Conservation (phyloP, 1,140 invertebrate species). For the Spodoptera litura region DNA sequence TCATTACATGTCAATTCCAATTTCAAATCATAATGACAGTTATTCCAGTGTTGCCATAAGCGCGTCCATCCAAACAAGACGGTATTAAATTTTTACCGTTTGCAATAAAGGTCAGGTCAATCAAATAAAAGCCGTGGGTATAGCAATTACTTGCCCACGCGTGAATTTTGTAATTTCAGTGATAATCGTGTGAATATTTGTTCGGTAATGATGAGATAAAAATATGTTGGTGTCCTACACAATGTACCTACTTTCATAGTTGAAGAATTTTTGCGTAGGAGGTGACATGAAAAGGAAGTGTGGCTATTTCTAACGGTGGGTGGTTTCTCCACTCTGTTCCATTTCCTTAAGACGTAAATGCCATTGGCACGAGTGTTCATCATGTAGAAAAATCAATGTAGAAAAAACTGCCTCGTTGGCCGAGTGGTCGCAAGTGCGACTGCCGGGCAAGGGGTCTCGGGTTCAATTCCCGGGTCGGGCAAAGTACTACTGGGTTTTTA, state of each 20-base stretch:
- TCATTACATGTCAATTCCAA: conserved; percentile 20
- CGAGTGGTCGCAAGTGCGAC: too few species aligned
- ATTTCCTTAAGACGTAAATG: too few species aligned
- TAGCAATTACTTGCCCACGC: conserved; percentile 42
- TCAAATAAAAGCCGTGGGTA: conserved; percentile 43
- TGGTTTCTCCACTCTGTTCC: too few species aligned
- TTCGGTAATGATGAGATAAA: conserved; percentile 12
- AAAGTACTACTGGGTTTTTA: too few species aligned
- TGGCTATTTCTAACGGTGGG: too few species aligned
- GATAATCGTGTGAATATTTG: conserved; percentile 42
- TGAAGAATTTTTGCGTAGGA: too few species aligned
- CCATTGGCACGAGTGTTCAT: too few species aligned
- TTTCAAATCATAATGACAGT: conserved; percentile 34
- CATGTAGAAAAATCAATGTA: too few species aligned
- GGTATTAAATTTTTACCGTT: conserved; percentile 43
- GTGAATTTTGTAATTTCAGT: conserved; percentile 34
- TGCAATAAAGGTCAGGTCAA: conserved; percentile 44
- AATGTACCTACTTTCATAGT: neutral
- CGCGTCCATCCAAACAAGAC: conserved; percentile 20
- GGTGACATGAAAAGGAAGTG: too few species aligned
- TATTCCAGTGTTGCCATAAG: conserved; percentile 26
- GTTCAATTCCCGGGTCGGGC: too few species aligned
- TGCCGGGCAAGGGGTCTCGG: too few species aligned
- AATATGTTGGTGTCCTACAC: neutral
- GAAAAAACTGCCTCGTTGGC: too few species aligned